Evolutionary conservation across 1,140 invertebrate species (phyloP).

Genomic region (Stenopsyche tienmushanensis): DNA sequence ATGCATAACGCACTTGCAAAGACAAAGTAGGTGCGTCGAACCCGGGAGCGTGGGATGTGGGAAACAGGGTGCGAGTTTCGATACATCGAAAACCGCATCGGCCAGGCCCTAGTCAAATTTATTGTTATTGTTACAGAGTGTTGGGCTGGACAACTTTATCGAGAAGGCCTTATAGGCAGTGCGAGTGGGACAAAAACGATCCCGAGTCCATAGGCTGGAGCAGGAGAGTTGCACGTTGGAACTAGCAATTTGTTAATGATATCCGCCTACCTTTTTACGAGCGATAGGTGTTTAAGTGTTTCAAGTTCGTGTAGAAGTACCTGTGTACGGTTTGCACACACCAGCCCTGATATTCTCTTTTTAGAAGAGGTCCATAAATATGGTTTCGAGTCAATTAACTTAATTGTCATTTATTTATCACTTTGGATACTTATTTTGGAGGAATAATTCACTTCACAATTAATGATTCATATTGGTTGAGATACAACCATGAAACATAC

Average conservation of each 20-base stretch:
- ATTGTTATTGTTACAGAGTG: constrained; percentile 35
- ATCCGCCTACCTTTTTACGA: constrained; percentile 36
- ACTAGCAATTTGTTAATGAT: constrained; percentile 42
- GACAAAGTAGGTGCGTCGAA: not conserved
- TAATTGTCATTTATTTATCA: not conserved
- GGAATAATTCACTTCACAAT: too few relatives aligned
- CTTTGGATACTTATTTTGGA: not conserved
- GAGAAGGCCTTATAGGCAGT: not conserved
- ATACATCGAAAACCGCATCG: constrained; percentile 36
- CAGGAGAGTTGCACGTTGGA: not conserved
- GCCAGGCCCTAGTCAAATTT: constrained; percentile 38
- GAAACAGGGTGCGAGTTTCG: constrained; percentile 21
- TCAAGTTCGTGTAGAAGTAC: constrained; percentile 12
- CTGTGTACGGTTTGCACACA: not conserved
- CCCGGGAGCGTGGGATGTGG: constrained; percentile 28
- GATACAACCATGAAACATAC: too few relatives aligned
- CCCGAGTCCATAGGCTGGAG: not conserved
- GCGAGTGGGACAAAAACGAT: not conserved
- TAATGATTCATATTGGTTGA: too few relatives aligned
- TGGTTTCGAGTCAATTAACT: not conserved
- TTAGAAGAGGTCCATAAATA: not conserved
- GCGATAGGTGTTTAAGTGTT: constrained; percentile 30
- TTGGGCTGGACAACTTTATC: constrained; percentile 34
- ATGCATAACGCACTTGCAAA: not conserved
- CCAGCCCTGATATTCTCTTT: not conserved